phyloP scores from a whole-genome alignment of 2,113 vertebrate genomes.

The Erythrolamprus reginae region DNA sequence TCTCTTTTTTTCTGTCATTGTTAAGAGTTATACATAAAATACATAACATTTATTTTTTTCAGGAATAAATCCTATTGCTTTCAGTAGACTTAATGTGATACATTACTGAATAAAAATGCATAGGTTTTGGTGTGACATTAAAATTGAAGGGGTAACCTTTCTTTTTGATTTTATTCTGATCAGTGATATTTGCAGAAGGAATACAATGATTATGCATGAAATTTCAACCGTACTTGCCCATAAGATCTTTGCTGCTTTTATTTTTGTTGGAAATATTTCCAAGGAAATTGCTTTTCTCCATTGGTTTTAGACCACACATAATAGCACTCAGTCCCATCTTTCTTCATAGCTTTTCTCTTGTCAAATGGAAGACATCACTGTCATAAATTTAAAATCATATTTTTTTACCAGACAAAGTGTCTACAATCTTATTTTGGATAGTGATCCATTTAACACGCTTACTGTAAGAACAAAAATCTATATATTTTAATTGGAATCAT shows the following conservation, averaged over 20 bases:
- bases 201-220: neutral
- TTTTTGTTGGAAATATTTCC: constrained; percentile 32
- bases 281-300: constrained; percentile 4
- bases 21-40: neutral
- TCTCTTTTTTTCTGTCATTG: neutral
- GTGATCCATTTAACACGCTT: constrained; percentile 32
- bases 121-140: neutral
- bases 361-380: constrained; percentile 65
- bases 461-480: constrained; percentile 42
- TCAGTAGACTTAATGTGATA: neutral
- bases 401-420: constrained; percentile 61
- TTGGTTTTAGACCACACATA: constrained; percentile 37
- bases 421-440: constrained; percentile 60
- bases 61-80: neutral
- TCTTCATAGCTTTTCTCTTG: constrained; percentile 48
- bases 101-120: neutral
- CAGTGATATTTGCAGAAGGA: neutral
- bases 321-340: constrained; percentile 32
- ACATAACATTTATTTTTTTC: neutral
- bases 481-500: constrained; percentile 43
- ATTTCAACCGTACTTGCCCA: neutral
- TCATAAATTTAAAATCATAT: constrained; percentile 55
- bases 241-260: neutral
- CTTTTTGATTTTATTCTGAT: neutral
- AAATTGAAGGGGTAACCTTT: neutral